Conservation (phyloP, 1,140 invertebrate species). For the Bombus balteatus region DNA sequence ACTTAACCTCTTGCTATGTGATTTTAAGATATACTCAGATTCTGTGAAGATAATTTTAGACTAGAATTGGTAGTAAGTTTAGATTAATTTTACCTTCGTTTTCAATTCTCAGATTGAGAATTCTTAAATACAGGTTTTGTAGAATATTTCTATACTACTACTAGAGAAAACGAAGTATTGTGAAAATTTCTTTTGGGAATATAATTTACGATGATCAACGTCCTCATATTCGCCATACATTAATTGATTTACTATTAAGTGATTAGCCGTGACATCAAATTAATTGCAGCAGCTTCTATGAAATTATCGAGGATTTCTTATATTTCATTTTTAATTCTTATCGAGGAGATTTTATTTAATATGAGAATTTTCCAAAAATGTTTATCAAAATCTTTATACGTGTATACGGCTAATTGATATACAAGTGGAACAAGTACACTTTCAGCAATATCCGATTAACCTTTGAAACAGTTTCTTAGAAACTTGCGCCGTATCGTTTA, state of each 20-base stretch:
- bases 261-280: background rate
- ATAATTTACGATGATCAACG: background rate
- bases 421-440: slow-evolving; percentile 41
- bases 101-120: no score
- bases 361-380: no score
- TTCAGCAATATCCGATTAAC: slow-evolving; percentile 14
- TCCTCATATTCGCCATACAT: background rate
- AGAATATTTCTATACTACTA: no score
- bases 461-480: slow-evolving; percentile 18
- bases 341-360: background rate
- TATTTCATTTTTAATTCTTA: no score
- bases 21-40: background rate
- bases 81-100: background rate
- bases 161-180: no score
- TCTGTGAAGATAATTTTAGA: no score
- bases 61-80: no score
- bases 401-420: slow-evolving; percentile 11
- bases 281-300: background rate
- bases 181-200: background rate
- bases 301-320: no score
- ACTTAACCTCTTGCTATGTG: background rate
- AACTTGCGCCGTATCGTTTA: background rate
- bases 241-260: background rate
- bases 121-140: no score
- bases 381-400: background rate